Conservation (phyloP, 2,888 invertebrate genomes). For the Calameuta filiformis region DNA sequence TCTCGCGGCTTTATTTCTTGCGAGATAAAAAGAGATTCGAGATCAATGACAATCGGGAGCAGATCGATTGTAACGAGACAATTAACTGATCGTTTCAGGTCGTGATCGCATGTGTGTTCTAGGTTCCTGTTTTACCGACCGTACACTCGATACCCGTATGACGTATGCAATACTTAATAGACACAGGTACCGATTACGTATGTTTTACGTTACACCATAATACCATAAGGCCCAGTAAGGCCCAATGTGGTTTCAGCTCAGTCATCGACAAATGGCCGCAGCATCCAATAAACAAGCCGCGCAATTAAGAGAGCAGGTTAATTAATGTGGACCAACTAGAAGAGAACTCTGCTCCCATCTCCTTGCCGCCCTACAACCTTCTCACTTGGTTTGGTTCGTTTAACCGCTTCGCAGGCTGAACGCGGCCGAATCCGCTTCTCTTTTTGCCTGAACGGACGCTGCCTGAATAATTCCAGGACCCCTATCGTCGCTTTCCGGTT, state of each 20-base stretch:
- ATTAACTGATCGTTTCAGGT: conserved; percentile 24
- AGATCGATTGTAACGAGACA: conserved; percentile 29
- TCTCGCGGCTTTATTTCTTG: conserved; percentile 38
- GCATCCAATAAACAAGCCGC: conserved; percentile 55
- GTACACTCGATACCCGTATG: not conserved
- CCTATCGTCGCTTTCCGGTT: not conserved
- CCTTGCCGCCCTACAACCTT: not conserved
- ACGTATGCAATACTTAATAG: not conserved
- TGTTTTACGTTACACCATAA: not conserved
- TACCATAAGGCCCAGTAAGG: not conserved
- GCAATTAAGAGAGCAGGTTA: conserved; percentile 57
- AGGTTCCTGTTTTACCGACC: not conserved
- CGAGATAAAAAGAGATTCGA: conserved; percentile 15
- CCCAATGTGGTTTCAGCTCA: not conserved
- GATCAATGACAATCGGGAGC: conserved; percentile 19
- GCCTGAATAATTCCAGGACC: not conserved
- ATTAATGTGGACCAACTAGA: conserved; percentile 55
- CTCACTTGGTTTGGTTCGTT: not conserved
- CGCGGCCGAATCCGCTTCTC: not conserved
- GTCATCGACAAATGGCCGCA: conserved; percentile 49
- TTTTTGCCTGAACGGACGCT: not conserved
- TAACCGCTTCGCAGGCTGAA: not conserved
- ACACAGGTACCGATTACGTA: not conserved
- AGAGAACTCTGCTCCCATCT: conserved; percentile 14
- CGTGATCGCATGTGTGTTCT: not conserved